Percentiles rank a stretch among this genome's conserved stretches.
Evolutionary conservation across 2,797 vertebrate species (phyloP).

Genomic region (Gorsachius magnificus): DNA sequence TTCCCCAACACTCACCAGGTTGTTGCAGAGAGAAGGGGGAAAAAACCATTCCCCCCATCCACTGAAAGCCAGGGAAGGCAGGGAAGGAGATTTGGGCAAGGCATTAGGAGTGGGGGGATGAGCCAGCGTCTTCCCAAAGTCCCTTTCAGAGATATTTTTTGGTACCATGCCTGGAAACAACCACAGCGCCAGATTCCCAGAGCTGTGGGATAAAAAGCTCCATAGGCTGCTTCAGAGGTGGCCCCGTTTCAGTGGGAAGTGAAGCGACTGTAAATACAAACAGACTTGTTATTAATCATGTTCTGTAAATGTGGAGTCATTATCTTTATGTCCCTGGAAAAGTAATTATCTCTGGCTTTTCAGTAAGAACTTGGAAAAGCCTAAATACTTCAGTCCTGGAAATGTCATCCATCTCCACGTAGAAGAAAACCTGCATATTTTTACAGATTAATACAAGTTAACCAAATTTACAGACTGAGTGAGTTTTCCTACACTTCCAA

Average conservation of each 20-base stretch:
- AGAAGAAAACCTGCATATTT: neutral
- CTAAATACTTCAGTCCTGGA: neutral
- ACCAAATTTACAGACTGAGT: neutral
- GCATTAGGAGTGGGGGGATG: neutral
- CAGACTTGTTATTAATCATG: neutral
- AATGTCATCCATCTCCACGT: neutral
- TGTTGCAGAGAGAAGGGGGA: neutral
- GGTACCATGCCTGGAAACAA: neutral
- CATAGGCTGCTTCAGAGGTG: neutral
- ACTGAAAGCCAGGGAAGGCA: neutral
- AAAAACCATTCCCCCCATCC: neutral
- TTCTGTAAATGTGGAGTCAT: neutral
- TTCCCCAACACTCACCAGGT: neutral
- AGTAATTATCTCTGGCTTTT: slow-evolving; percentile 36
- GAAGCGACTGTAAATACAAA: neutral
- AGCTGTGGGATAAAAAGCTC: neutral
- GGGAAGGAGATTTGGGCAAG: neutral
- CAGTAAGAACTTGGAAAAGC: neutral
- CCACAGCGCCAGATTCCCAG: neutral
- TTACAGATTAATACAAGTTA: neutral
- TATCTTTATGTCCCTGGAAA: slow-evolving; percentile 24
- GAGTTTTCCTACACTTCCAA: neutral
- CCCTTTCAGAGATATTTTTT: neutral
- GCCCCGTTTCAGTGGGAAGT: neutral
- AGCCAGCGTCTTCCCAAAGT: neutral